Base-by-base conservation (phyloP, 2,888 invertebrate genomes). In the Yponomeuta malinellus region DNA sequence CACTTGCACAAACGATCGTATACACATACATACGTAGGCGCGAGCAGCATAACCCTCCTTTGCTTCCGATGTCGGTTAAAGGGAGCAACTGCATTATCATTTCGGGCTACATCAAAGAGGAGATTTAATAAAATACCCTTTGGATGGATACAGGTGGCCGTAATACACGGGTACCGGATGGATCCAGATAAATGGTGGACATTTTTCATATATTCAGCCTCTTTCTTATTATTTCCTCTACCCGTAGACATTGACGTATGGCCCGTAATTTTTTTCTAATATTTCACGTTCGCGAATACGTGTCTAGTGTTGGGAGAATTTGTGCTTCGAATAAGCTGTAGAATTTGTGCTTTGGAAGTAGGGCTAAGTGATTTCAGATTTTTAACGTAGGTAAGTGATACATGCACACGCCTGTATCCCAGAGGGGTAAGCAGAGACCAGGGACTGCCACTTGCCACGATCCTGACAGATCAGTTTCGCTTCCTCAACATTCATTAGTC, bases 141-240 rank as follows among this genome's bases (percentile, higher is more conserved):
- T 15, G 15, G 52, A 52, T 52, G 12, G 64, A 8, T 65, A 33
- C 65, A 65, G 65, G 65, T 65, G 65, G 10, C 29, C 6, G 65
- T 65, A 65, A 65, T 10, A 31, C 65, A 65, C 31, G 15, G 5
- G 29, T 33, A 65, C 12, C 31, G 31, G 68, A 68, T 68, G 43
- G 72, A 72, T 71, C 72, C 74, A 82, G 81, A 85, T 83, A 83
- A 82, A 85, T 82, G 79, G 72, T 63, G 31, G 70, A 72, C 74
- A 83, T 84, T 78, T 83, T 80, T 84, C 83, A 82, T 80, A 82
- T 15, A 59, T 59, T 80, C 81, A 81, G 43, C 33, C 63, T 12
- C 64, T 63, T 70, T 64, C 63, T 70, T 70, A 70, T 33, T 43
- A 63, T 63, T 70, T 37, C 64, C 43, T 10, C 43, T 64, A 63